A percentile compares a stretch with the other conserved stretches of the same genome.
phyloP scores from a whole-genome alignment of 2,113 vertebrate genomes.

The Barnardius zonarius region DNA sequence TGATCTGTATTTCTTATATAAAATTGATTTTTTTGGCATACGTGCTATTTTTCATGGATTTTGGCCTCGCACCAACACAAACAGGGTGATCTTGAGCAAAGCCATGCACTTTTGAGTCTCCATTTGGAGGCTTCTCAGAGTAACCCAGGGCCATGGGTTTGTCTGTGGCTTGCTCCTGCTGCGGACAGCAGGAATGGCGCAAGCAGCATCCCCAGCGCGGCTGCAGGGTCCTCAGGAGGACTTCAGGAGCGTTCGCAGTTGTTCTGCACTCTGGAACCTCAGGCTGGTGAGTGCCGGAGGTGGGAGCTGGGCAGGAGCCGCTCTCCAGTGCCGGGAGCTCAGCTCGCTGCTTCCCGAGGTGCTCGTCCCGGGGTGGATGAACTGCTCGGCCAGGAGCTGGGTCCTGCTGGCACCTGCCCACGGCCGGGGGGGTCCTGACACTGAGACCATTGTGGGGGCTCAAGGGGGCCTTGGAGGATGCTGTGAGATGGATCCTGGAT shows the following conservation, averaged over 20 bases:
- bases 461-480: background rate
- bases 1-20: slow-evolving; percentile 61
- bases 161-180: background rate
- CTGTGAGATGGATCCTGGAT: background rate
- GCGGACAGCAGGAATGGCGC: background rate
- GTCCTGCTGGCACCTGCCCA: background rate
- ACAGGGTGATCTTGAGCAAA: slow-evolving; percentile 64
- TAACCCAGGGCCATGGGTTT: background rate
- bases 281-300: background rate
- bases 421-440: accelerated
- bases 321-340: accelerated
- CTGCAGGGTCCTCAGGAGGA: background rate
- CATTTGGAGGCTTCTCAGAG: slow-evolving; percentile 49
- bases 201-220: background rate
- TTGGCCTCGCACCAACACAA: slow-evolving; percentile 59
- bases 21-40: slow-evolving; percentile 67
- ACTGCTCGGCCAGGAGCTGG: background rate
- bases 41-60: slow-evolving; percentile 54
- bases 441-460: background rate
- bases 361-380: background rate
- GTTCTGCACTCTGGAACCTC: background rate
- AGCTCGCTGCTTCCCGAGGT: background rate
- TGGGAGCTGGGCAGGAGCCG: background rate
- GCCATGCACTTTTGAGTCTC: slow-evolving; percentile 48
- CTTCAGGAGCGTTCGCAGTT: background rate